Evolutionary conservation across 2,888 invertebrate genomes (phyloP).

Genomic region (Macropis europaea): DNA sequence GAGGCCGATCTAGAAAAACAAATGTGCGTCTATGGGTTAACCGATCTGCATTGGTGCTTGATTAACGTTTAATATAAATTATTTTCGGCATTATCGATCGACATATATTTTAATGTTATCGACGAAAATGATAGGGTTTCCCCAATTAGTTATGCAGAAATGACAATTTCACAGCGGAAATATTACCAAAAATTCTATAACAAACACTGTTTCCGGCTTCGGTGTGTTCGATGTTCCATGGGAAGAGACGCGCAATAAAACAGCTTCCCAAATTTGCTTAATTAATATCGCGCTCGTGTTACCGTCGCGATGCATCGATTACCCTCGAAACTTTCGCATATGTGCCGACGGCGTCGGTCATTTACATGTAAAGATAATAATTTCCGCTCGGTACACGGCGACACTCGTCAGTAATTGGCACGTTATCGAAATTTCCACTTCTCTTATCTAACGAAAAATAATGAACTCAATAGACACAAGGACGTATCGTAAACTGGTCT

Average conservation of each 20-base stretch:
- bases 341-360: not conserved
- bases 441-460: conserved; percentile 1
- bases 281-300: conserved; percentile 2
- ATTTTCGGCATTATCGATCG: too few species aligned
- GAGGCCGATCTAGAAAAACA: too few species aligned
- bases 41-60: too few species aligned
- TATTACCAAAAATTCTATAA: not conserved
- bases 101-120: not conserved
- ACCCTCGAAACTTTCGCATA: not conserved
- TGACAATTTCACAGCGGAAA: not conserved
- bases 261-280: not conserved
- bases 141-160: not conserved
- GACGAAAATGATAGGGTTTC: not conserved
- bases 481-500: not conserved
- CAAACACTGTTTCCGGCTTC: not conserved
- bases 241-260: not conserved
- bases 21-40: too few species aligned
- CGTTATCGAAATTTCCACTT: conserved; percentile 2
- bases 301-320: not conserved
- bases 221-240: not conserved
- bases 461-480: conserved; percentile 3
- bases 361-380: conserved; percentile 22
- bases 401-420: conserved; percentile 6
- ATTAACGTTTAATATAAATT: too few species aligned
- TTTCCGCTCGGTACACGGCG: not conserved